Percentiles rank a stretch among this genome's conserved stretches.
Evolutionary conservation across 2,113 vertebrate genomes (phyloP).

Genomic region (Dolichallabes microphthalmus): DNA sequence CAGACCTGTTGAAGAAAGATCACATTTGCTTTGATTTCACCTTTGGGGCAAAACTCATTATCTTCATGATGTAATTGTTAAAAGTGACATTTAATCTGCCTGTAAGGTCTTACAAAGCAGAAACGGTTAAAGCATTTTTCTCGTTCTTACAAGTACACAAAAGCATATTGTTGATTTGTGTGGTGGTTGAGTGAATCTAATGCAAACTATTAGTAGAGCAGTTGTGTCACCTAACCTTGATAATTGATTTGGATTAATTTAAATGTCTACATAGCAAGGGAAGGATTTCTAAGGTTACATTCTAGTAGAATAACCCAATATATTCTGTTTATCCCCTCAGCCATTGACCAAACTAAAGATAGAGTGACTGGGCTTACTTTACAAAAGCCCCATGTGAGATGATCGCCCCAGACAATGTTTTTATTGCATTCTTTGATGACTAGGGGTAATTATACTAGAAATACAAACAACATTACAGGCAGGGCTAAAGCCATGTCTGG

Average conservation of each 20-base stretch:
- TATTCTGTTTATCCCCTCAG: background rate
- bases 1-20: background rate
- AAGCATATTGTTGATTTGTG: background rate
- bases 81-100: background rate
- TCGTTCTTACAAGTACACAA: background rate
- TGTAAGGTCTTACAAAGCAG: background rate
- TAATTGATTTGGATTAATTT: background rate
- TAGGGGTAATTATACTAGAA: conserved; percentile 38
- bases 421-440: conserved; percentile 49
- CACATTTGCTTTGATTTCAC: background rate
- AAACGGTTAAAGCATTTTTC: background rate
- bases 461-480: conserved; percentile 17
- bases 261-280: background rate
- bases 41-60: conserved; percentile 21
- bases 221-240: background rate
- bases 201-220: background rate
- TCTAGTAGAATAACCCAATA: background rate
- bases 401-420: conserved; percentile 43
- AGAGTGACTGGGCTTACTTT: conserved; percentile 36
- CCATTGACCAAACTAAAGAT: conserved; percentile 20
- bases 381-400: conserved; percentile 42
- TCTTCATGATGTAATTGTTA: conserved; percentile 4
- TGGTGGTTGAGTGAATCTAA: background rate
- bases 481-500: conserved; percentile 36
- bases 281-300: background rate